Conservation (phyloP, 2,797 vertebrate species). For the Otolemur crassicaudatus region DNA sequence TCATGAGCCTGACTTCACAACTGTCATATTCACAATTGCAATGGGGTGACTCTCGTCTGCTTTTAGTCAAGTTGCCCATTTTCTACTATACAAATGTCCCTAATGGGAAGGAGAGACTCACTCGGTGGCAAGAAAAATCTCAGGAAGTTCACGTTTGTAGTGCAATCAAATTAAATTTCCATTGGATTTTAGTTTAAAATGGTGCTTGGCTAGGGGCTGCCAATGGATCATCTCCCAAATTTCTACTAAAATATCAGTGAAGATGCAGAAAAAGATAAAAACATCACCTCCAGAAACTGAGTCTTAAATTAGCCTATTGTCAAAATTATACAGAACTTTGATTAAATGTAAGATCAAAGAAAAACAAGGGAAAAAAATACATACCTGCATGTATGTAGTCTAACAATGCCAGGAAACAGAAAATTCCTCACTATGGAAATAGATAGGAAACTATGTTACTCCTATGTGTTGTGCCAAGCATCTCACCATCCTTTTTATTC, state of each 20-base stretch:
- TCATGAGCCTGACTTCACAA: conserved; percentile 75
- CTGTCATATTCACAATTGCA: conserved; percentile 59
- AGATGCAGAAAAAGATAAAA: conserved; percentile 33
- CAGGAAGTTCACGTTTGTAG: not conserved
- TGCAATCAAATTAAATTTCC: conserved; percentile 48
- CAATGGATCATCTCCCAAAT: not conserved
- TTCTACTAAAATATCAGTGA: conserved; percentile 59
- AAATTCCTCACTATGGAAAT: not conserved
- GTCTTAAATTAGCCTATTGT: not conserved
- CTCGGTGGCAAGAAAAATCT: not conserved
- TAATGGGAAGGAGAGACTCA: not conserved
- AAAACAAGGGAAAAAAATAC: not conserved
- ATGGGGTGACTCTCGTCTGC: conserved; percentile 51
- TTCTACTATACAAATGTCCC: conserved; percentile 1
- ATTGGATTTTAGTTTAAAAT: conserved; percentile 50
- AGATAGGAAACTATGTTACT: not conserved
- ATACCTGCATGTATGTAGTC: not conserved
- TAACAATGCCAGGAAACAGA: not conserved
- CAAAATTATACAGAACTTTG: not conserved
- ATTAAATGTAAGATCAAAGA: not conserved
- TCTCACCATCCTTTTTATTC: not conserved
- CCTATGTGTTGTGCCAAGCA: not conserved
- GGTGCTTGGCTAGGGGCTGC: not conserved
- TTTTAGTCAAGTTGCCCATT: conserved; percentile 36
- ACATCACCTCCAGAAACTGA: not conserved